Percentiles rank a stretch among this genome's conserved stretches.
Conservation (phyloP, 2,113 vertebrate genomes). For the Ammospiza caudacuta region DNA sequence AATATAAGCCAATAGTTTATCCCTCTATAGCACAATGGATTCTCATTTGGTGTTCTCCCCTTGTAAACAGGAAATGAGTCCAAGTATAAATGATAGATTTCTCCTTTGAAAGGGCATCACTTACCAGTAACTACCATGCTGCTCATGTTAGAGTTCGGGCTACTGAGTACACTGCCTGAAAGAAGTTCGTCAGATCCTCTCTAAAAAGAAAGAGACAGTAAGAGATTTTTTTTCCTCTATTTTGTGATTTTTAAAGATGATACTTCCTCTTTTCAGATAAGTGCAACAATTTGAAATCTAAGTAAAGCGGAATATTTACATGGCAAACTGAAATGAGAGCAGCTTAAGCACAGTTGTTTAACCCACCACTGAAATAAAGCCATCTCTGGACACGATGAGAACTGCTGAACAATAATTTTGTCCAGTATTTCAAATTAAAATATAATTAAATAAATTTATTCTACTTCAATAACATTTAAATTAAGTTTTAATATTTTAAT, state of each 20-base stretch:
- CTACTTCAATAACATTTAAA: background rate
- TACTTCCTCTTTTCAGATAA: slow-evolving; percentile 4
- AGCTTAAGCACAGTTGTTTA: slow-evolving; percentile 14
- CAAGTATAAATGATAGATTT: slow-evolving; percentile 51
- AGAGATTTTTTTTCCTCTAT: slow-evolving; percentile 61
- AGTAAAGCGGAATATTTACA: slow-evolving; percentile 46
- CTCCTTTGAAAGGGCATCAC: slow-evolving; percentile 75
- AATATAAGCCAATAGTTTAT: slow-evolving; percentile 23
- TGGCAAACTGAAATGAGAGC: slow-evolving; percentile 5
- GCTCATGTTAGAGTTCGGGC: slow-evolving; percentile 93
- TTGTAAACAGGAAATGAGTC: slow-evolving; percentile 45
- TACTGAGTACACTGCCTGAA: slow-evolving; percentile 94
- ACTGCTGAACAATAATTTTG: background rate
- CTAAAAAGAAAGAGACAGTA: slow-evolving; percentile 77
- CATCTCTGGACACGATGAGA: background rate
- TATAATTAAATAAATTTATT: background rate
- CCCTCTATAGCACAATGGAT: background rate
- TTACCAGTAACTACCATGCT: slow-evolving; percentile 94
- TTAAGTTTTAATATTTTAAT: background rate
- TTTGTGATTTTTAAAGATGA: slow-evolving; percentile 44
- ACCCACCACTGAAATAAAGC: slow-evolving; percentile 10
- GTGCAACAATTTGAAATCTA: slow-evolving; percentile 34
- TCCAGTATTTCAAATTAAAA: slow-evolving; percentile 1
- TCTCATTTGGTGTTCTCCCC: slow-evolving; percentile 12
- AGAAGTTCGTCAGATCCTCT: slow-evolving; percentile 98